Base-by-base conservation (phyloP, 1,140 invertebrate species). In the Cydia fagiglandana region DNA sequence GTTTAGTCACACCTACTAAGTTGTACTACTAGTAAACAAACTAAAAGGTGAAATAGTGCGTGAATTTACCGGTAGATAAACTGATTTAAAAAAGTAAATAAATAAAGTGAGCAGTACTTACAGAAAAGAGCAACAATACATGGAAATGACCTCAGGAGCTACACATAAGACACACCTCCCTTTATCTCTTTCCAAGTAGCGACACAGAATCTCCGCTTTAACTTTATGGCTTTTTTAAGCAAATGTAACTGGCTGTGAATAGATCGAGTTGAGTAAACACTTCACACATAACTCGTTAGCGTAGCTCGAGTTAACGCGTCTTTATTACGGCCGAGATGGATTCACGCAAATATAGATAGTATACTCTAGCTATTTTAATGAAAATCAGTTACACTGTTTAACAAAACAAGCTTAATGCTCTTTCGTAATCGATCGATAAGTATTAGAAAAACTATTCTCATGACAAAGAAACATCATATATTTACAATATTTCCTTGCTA, bases 51-150 rank as follows among this genome's bases (percentile, higher is more conserved):
- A 68, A 45, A 13, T 15, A 17, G 66, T 38, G 28, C 38, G 28
- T 15, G 6, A 12, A 70, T 34, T 24, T 24, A 24, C 56, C 56
- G 20, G 56, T n/a, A 61, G 56, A 61, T 61, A 61, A 24, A 61
- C 17, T 61, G 56, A 45, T 73, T 17, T 12, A 47, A 74, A 73
- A 73, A 73, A 64, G 45, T 73, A 79, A 79, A 74, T 68, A 20
- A 76, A 34, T 38, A 73, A 76, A 85, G 30, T 38, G n/a, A 70
- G 66, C n/a, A 76, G 38, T 91, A 92, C 91, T 92, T 80, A 92
- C 91, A 92, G 90, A 82, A 92, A 91, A 74, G 91, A 92, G 82
- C 91, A 92, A 91, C 91, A 92, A 91, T 92, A 92, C 91, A 92
- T 92, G 88, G 91, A 91, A 88, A 88, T 87, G 82, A 85, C 83